Base-by-base conservation (phyloP, 2,888 invertebrate genomes). In the Coenonympha glycerion region DNA sequence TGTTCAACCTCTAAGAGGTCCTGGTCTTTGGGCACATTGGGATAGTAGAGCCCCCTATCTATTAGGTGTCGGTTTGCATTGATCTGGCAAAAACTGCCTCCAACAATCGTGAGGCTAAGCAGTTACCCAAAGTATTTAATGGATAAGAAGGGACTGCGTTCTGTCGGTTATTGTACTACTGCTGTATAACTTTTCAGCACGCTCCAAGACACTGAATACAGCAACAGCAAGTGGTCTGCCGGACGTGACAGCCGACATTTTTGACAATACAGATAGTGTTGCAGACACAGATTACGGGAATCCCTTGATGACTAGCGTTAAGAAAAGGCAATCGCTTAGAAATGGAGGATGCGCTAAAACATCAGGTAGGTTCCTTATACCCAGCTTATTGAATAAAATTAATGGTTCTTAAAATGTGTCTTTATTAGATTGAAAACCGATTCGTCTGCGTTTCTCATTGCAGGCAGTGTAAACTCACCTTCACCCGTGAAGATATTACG, bases 211-310 rank as follows among this genome's bases (percentile, higher is more conserved):
- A 0, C 19, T 70, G 4, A 69, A 59, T 30, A 58, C 53, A 3
- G 54, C 58, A 19, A 33, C 11, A 5, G 44, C 6, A 2, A 22
- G 22, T 8, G 15, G 9, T 15, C 31, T 33, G 6, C 31, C 19
- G 6, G 28, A 41, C 11, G 30, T 41, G 3, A 30, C 41, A 13
- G 30, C 30, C 8, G 18, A 6, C 11, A 18, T 41, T 30, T 6
- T 11, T 30, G 28, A 8, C 30, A 41, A 41, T 28, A 30, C n/a
- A n/a, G n/a, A n/a, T n/a, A n/a, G n/a, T n/a, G n/a, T n/a, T n/a
- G n/a, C n/a, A 16, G 11, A 22, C 30, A 2, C 11, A n/a, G 76
- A 72, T 3, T 76, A 77, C 48, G 77, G 79, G 2, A 77, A 73
- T 52, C 76, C 76, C 1, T 49, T 78, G 16, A 67, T 79, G 1